phyloP scores from a whole-genome alignment of 1,140 invertebrate species.

The Homarus americanus region DNA sequence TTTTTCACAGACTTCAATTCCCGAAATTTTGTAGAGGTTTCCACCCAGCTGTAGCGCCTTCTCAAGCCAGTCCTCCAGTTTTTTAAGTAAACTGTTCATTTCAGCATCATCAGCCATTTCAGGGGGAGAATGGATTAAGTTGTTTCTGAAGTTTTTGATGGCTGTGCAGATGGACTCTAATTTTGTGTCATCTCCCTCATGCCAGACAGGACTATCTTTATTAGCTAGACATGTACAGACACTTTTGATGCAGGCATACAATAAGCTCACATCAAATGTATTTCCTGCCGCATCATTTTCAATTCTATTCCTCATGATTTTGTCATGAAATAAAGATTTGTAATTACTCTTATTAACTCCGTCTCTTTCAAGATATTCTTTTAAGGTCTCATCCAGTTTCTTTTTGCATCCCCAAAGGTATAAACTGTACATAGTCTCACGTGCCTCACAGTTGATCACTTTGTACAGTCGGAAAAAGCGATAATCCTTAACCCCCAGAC shows the following conservation, averaged over 20 bases:
- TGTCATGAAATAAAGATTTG: neutral
- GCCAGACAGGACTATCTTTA: neutral
- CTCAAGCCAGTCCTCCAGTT: neutral
- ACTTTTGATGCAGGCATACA: conserved; percentile 14
- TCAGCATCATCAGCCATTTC: neutral
- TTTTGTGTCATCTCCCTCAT: neutral
- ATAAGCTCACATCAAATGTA: conserved; percentile 6
- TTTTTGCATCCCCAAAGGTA: neutral
- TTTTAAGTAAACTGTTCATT: neutral
- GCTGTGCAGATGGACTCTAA: conserved; percentile 22
- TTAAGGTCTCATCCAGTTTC: neutral
- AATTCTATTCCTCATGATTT: neutral
- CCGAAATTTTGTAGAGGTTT: neutral
- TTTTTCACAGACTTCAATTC: neutral
- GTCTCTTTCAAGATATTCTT: neutral
- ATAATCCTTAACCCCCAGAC: neutral
- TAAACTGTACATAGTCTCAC: neutral
- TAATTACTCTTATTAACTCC: neutral
- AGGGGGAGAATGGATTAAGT: neutral
- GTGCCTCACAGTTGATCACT: neutral
- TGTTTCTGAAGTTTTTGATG: conserved; percentile 29
- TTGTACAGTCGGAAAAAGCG: neutral
- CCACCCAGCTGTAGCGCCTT: neutral
- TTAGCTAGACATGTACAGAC: neutral
- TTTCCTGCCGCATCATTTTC: neutral